These are phyloP conservation scores for Pogonocherus hispidulus DNA, from an alignment of 2,888 invertebrate genomes.

Conservation along the genomic window DNA sequence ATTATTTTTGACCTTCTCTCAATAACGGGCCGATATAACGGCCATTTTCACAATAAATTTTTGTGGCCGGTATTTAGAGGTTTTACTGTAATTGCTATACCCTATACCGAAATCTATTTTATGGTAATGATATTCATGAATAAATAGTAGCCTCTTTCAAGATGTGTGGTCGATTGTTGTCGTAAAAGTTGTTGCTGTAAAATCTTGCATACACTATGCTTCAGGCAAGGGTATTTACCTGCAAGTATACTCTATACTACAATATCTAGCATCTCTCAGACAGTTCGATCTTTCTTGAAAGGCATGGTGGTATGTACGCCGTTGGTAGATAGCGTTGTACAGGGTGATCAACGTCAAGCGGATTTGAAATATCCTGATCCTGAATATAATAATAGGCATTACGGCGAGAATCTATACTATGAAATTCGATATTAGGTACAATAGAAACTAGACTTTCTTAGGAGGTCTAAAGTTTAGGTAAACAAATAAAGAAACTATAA, in stretches of 20 bases:
- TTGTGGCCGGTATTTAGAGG: too few relatives aligned
- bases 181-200: conserved; percentile 8
- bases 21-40: too few relatives aligned
- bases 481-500: too few relatives aligned
- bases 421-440: too few relatives aligned
- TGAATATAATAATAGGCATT: too few relatives aligned
- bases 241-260: conserved; percentile 5
- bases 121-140: conserved; percentile 14
- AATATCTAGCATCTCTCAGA: conserved; percentile 16
- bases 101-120: background rate
- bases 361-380: too few relatives aligned
- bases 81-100: background rate
- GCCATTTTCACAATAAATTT: too few relatives aligned
- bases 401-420: too few relatives aligned
- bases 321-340: background rate
- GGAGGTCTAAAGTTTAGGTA: too few relatives aligned
- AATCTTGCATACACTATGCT: background rate
- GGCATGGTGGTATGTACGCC: background rate
- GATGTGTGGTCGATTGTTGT: conserved; percentile 23
- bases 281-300: background rate
- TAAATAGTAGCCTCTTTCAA: conserved; percentile 1
- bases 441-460: too few relatives aligned
- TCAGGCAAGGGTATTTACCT: conserved; percentile 13
- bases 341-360: too few relatives aligned
- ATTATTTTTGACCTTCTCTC: too few relatives aligned